Percentiles rank a stretch among this genome's conserved stretches.
These are phyloP conservation scores for Halocynthia aurantium DNA, from an alignment of 23 tunicate genomes.

Conservation along the genomic window DNA sequence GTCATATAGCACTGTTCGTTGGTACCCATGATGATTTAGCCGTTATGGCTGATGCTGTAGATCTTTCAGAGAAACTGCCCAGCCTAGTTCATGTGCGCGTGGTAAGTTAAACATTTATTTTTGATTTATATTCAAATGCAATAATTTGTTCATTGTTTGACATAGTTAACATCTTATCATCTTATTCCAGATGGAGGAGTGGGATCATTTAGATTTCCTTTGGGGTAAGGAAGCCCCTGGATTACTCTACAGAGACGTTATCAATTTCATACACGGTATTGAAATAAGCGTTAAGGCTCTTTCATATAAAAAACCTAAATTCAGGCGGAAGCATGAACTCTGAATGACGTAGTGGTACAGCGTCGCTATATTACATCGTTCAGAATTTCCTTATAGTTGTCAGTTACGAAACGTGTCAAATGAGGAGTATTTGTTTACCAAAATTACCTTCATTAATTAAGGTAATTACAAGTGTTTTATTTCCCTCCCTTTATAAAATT, in stretches of 20 bases:
- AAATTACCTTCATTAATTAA: too few relatives aligned
- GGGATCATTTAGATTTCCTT: slow-evolving; percentile 91
- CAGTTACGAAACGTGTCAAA: too few relatives aligned
- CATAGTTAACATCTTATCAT: too few relatives aligned
- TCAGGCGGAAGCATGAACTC: too few relatives aligned
- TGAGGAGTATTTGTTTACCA: too few relatives aligned
- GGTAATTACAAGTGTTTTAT: too few relatives aligned
- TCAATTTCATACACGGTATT: slow-evolving; percentile 19
- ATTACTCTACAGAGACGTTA: slow-evolving; percentile 44
- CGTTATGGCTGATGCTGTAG: slow-evolving; percentile 35
- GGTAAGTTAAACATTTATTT: slow-evolving; percentile 27
- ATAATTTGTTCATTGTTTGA: too few relatives aligned
- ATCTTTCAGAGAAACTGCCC: slow-evolving; percentile 34
- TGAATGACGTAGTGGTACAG: too few relatives aligned
- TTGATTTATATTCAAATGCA: background rate
- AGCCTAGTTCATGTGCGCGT: slow-evolving; percentile 43
- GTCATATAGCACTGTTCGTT: slow-evolving; percentile 64
- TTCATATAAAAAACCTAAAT: too few relatives aligned
- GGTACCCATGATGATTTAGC: slow-evolving; percentile 81
- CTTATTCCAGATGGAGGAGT: slow-evolving; percentile 48
- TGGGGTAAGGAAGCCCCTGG: slow-evolving; percentile 80
- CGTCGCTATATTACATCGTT: too few relatives aligned
- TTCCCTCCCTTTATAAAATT: too few relatives aligned
- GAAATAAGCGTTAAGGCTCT: background rate
- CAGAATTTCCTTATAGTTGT: too few relatives aligned